phyloP scores from a whole-genome alignment of 2,113 vertebrate species.

The Cettia cetti region DNA sequence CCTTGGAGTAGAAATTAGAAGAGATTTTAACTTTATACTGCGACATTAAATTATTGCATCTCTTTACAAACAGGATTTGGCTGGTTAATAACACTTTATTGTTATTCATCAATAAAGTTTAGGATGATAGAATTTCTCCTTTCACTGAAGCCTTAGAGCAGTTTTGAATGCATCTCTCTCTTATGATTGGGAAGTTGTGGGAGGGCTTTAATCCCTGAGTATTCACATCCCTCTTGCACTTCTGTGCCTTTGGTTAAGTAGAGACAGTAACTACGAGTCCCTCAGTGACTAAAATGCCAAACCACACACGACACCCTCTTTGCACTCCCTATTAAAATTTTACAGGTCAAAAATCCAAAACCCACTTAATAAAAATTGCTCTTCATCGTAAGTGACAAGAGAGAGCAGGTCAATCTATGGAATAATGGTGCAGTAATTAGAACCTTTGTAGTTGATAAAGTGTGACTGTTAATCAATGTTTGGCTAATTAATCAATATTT shows the following conservation, averaged over 20 bases:
- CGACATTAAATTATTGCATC: background rate
- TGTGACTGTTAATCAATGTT: constrained; percentile 98
- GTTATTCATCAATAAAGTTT: background rate
- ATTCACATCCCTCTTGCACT: constrained; percentile 72
- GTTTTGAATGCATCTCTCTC: background rate
- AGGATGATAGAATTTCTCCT: background rate
- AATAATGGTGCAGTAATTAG: constrained; percentile 93
- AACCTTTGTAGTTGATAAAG: constrained; percentile 92
- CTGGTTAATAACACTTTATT: background rate
- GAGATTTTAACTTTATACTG: background rate
- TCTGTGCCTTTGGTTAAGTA: constrained; percentile 88
- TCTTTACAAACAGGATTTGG: background rate
- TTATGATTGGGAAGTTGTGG: background rate
- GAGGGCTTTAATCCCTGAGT: constrained; percentile 69
- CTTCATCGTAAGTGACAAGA: constrained; percentile 93
- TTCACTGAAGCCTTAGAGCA: background rate
- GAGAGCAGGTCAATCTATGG: constrained; percentile 89
- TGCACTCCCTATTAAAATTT: constrained; percentile 97
- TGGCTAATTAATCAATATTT: constrained; percentile 99
- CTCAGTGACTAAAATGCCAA: constrained; percentile 90
- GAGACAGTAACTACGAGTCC: constrained; percentile 86
- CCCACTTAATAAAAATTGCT: constrained; percentile 95
- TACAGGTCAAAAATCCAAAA: constrained; percentile 99
- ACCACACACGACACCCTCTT: constrained; percentile 85
- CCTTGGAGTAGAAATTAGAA: background rate